Evolutionary conservation across 1,140 invertebrate species (phyloP).

Genomic region (Atta cephalotes): DNA sequence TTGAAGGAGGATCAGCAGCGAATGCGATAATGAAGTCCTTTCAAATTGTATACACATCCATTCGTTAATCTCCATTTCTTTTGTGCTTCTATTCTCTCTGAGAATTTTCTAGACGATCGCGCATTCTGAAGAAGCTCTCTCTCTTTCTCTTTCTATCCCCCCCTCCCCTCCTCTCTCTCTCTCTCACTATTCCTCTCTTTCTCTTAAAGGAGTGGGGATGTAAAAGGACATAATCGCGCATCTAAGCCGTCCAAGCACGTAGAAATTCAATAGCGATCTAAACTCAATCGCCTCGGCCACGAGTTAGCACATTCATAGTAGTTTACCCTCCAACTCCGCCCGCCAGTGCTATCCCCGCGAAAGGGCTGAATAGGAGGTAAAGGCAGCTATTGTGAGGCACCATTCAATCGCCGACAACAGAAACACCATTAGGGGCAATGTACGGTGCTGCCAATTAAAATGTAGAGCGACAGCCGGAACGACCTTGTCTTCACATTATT

Average conservation of each 20-base stretch:
- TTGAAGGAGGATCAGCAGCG: neutral
- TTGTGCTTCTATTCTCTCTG: slow-evolving; percentile 10
- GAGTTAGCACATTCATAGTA: slow-evolving; percentile 70
- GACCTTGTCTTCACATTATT: slow-evolving; percentile 62
- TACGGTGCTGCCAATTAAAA: slow-evolving; percentile 74
- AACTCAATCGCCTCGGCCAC: slow-evolving; percentile 64
- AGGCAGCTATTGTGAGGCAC: slow-evolving; percentile 71
- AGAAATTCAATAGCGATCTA: slow-evolving; percentile 75
- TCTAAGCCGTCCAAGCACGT: slow-evolving; percentile 66
- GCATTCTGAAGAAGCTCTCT: slow-evolving; percentile 4
- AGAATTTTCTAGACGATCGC: slow-evolving; percentile 38
- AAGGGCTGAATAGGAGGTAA: slow-evolving; percentile 71
- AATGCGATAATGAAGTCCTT: neutral
- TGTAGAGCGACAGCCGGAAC: slow-evolving; percentile 68
- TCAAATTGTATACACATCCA: neutral
- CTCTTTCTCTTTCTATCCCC: neutral
- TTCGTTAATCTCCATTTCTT: slow-evolving; percentile 34
- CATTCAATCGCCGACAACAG: slow-evolving; percentile 74
- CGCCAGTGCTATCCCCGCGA: slow-evolving; percentile 52
- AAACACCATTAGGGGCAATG: slow-evolving; percentile 74
- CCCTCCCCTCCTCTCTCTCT: neutral
- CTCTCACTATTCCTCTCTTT: neutral
- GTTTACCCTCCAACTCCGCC: slow-evolving; percentile 64
- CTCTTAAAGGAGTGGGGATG: slow-evolving; percentile 8
- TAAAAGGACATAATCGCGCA: slow-evolving; percentile 66